Base-by-base conservation (phyloP, 2,113 vertebrate species). In the Semicossyphus pulcher region DNA sequence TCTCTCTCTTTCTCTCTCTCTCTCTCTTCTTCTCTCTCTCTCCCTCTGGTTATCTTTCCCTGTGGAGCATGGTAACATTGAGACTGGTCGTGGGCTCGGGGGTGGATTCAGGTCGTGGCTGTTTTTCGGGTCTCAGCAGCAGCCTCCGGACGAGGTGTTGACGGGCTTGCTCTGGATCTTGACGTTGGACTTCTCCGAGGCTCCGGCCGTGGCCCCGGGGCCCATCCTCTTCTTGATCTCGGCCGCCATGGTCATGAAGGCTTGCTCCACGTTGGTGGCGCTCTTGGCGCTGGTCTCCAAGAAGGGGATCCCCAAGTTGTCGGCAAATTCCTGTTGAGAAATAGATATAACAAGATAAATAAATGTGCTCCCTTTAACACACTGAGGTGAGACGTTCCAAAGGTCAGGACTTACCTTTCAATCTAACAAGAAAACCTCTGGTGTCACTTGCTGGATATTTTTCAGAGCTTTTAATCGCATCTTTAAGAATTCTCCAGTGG, bases 171-270 rank as follows among this genome's bases (percentile, higher is more conserved):
- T 99, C 94, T 98, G 95, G 90, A 99, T 98, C 94, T 97, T 98
- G 86, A 99, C 96, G 81, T 98, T 97, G 88, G 97, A 97, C 91
- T 97, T 98, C 89, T 98, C 97, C 0, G 95, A 85, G 75, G 95
- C 92, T 10, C 95, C 95, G 67, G 96, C 93, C 56, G 96, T 96
- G 56, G 96, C 96, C 80, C 97, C 97, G 12, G 97, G 96, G 21
- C 97, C 97, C 96, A 97, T 99, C 87, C 97, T 93, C 93, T 97
- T 99, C 94, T 99, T 98, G 90, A 99, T 99, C 94, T 99, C 97
- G 0, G 97, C 97, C 72, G 97, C 97, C 97, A 99, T 99, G 74
- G 97, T 99, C 97, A 99, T 98, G 95, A 99, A 99, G 94, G 97
- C 97, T 93, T 99, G 97, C 93, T 99, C 97, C 94, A 99, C 97